These are phyloP conservation scores for Mustela nigripes DNA, from an alignment of 2,113 vertebrate genomes.

Conservation along the genomic window DNA sequence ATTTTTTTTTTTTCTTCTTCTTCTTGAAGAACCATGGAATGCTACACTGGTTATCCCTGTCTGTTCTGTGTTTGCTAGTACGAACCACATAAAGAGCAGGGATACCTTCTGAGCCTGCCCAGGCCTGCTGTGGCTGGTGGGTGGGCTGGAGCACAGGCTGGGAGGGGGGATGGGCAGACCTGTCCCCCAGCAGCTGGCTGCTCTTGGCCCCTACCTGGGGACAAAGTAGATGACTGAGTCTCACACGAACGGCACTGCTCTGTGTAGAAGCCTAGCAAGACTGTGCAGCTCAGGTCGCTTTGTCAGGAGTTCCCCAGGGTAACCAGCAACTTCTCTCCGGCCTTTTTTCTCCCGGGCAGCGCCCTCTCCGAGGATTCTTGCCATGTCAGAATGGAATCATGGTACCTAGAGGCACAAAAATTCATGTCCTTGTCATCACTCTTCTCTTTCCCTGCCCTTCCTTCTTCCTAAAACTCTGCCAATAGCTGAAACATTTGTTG, in stretches of 20 bases:
- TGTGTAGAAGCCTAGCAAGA: neutral
- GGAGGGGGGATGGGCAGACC: rapidly evolving
- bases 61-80: neutral
- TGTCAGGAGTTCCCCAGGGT: neutral
- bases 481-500: neutral
- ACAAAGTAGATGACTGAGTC: neutral
- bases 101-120: neutral
- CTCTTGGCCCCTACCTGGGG: neutral
- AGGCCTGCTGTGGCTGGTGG: neutral
- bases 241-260: neutral
- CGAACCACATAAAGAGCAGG: neutral
- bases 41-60: neutral
- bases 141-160: too few relatives aligned
- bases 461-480: neutral
- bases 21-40: neutral
- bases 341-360: neutral
- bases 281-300: neutral
- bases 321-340: neutral
- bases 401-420: neutral
- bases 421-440: neutral
- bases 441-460: neutral
- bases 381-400: neutral
- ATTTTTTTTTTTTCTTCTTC: constrained; percentile 8
- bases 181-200: neutral
- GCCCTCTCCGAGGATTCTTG: neutral